Evolutionary conservation across 1,140 invertebrate species (phyloP).

Genomic region (Trichomalopsis sarcophagae): DNA sequence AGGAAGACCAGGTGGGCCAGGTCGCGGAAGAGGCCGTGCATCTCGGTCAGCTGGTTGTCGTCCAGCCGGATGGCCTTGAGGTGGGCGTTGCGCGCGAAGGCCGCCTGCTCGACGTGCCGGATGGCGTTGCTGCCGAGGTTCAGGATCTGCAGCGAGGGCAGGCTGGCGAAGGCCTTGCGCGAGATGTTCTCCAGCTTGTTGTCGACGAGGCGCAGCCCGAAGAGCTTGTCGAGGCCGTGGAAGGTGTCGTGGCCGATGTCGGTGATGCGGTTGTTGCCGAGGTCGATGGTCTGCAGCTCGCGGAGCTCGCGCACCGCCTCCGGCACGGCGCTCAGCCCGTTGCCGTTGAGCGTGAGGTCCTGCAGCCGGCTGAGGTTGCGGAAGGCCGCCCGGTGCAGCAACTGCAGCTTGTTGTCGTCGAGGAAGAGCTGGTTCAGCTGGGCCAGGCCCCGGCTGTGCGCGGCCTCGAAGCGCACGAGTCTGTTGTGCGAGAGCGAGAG

Average conservation of each 20-base stretch:
- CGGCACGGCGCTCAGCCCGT: constrained; percentile 87
- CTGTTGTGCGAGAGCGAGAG: constrained; percentile 85
- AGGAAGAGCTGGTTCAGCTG: constrained; percentile 84
- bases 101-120: constrained; percentile 85
- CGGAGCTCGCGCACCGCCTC: constrained; percentile 83
- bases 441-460: constrained; percentile 83
- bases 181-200: constrained; percentile 92
- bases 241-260: constrained; percentile 88
- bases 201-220: constrained; percentile 89
- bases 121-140: constrained; percentile 93
- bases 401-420: constrained; percentile 84
- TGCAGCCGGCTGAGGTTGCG: constrained; percentile 87
- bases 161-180: constrained; percentile 85
- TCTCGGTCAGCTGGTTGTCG: constrained; percentile 88
- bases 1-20: constrained; percentile 89
- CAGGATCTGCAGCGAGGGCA: constrained; percentile 89
- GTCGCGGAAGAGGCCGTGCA: constrained; percentile 89
- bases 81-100: constrained; percentile 86
- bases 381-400: constrained; percentile 84
- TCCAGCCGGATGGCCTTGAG: constrained; percentile 91
- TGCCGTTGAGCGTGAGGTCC: constrained; percentile 90
- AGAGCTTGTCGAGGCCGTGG: constrained; percentile 84
- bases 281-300: constrained; percentile 86
- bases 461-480: constrained; percentile 80
- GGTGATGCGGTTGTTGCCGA: constrained; percentile 88